Evolutionary conservation across 37 sponge, comb jelly and placozoan genomes (phyloP), one percentile per base, ranked within the genome.

Genomic region (Geodia barretti): DNA sequence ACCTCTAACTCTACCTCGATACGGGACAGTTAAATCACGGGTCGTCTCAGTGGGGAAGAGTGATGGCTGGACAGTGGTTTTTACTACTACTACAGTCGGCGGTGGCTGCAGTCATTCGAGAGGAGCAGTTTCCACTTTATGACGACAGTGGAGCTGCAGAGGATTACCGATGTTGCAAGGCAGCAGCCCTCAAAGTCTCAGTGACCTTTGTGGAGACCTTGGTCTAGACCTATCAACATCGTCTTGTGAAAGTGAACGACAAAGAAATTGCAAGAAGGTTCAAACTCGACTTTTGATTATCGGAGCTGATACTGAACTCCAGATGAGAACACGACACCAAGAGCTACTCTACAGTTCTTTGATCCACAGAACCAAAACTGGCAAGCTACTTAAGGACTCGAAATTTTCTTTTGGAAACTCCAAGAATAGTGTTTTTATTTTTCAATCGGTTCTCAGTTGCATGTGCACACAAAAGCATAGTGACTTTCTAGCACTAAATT

Each of bases 91-190:
- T 33, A 60, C 31, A 31, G 68, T 26, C 78, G 34, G 2, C 25
- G 29, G 65, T 77, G 78, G 78, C 38, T 77, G 34, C 32, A 4
- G 25, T 61, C 34, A 29, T 61, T 60, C 40, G 29, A 17, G 3
- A 32, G 25, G 60, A 60, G 4, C 2, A 33, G 26, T 77, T n/a
- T 77, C 38, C 78, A 67, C 17, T 77, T 77, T 32, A 17, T 77
- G 2, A 63, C 41, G 2, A 9, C 24, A 30, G 65, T 67, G 33
- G 65, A 77, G 41, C 26, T 77, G 54, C 7, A 14, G 11, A 47
- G 54, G 11, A 47, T 17, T 47, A 17, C 14, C 54, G 14, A 7
- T 17, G 14, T 17, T 47, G 54, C 14, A 14, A 24, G n/a, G n/a
- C n/a, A n/a, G n/a, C n/a, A n/a, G n/a, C n/a, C n/a, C 54, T 17